Percentiles rank a stretch among this genome's conserved stretches.
phyloP scores from a whole-genome alignment of 35 echinoderm and acorn worm genomes.

The Patiria miniata region DNA sequence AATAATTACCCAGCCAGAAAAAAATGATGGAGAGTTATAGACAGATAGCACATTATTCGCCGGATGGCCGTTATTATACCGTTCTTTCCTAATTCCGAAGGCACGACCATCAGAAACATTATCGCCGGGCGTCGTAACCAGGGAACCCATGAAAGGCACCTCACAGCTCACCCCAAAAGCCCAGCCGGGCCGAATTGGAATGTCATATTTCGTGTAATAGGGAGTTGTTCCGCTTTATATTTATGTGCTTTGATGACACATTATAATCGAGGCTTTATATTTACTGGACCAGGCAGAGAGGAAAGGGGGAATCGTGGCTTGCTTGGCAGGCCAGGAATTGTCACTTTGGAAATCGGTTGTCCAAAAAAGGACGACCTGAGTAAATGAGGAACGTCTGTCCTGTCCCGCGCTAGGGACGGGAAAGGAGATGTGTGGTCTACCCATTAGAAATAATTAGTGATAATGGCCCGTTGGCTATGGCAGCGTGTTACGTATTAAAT shows the following conservation, averaged over 20 bases:
- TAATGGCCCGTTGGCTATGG: not conserved
- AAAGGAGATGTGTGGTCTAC: not conserved
- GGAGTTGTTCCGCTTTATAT: too few relatives aligned
- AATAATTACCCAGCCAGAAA: not conserved
- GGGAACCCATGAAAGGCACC: not conserved
- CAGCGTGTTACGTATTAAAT: conserved; percentile 22
- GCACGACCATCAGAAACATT: not conserved
- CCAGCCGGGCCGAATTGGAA: not conserved
- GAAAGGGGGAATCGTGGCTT: not conserved
- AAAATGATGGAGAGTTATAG: not conserved
- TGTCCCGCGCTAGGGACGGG: too few relatives aligned
- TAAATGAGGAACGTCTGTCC: too few relatives aligned
- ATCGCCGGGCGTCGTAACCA: not conserved
- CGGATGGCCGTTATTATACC: not conserved
- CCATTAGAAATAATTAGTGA: conserved; percentile 27
- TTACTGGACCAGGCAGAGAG: too few relatives aligned
- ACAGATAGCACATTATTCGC: conserved; percentile 18
- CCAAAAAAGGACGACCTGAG: not conserved
- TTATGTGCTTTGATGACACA: too few relatives aligned
- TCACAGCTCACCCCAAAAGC: not conserved
- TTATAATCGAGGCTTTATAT: too few relatives aligned
- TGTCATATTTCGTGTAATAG: not conserved
- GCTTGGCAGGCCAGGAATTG: conserved; percentile 2
- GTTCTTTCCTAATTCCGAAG: not conserved
- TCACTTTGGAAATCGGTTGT: not conserved